These are phyloP conservation scores for Athetis lepigone DNA, from an alignment of 2,888 invertebrate species.

Conservation along the genomic window DNA sequence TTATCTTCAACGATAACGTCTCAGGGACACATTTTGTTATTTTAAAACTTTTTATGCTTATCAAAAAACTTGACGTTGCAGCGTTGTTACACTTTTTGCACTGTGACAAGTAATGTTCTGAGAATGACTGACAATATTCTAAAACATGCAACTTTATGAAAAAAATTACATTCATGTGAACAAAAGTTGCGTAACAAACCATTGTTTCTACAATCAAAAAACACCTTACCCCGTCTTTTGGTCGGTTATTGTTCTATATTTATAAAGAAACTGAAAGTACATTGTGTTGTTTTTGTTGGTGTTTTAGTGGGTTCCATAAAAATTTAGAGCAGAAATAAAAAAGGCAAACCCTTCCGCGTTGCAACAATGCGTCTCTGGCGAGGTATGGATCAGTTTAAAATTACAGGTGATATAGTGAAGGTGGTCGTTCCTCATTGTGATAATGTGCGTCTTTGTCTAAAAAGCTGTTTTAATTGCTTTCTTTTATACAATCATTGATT, in stretches of 20 bases:
- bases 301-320: conserved; percentile 82
- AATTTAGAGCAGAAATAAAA: conserved; percentile 88
- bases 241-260: conserved; percentile 75
- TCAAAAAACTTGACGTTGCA: conserved; percentile 68
- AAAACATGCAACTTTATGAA: conserved; percentile 59
- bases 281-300: conserved; percentile 84
- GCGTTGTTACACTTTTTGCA: conserved; percentile 61
- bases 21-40: conserved; percentile 64
- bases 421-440: conserved; percentile 82
- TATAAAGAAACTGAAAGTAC: conserved; percentile 90
- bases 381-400: conserved; percentile 84
- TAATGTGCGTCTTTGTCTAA: conserved; percentile 84
- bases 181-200: conserved; percentile 80
- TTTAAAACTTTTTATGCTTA: conserved; percentile 69
- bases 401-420: conserved; percentile 89
- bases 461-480: conserved; percentile 83
- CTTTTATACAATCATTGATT: conserved; percentile 87
- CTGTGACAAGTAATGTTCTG: conserved; percentile 66
- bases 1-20: conserved; percentile 67
- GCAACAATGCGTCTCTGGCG: conserved; percentile 72
- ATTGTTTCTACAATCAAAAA: conserved; percentile 86
- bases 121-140: conserved; percentile 73
- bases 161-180: conserved; percentile 73
- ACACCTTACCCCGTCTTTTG: conserved; percentile 81
- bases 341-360: conserved; percentile 86